Base-by-base conservation (phyloP, 2,113 vertebrate species). In the Pseudorhombus dupliciocellatus region DNA sequence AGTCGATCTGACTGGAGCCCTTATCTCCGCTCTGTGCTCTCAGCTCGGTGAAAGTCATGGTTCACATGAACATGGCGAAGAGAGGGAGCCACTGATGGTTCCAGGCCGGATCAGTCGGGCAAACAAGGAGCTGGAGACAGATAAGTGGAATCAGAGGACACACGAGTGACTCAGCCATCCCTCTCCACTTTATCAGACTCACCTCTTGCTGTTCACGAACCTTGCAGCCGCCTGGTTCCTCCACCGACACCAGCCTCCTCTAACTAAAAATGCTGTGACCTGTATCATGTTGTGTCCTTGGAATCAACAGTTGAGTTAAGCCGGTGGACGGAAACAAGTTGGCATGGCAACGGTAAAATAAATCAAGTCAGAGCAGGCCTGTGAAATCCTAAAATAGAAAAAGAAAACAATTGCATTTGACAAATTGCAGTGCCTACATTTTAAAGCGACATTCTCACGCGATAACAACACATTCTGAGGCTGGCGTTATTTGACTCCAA, bases 11-110 rank as follows among this genome's bases (percentile, higher is more conserved):
- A 86, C 74, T 60, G 64, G 52, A 81, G 57, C 61, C 75, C 83
- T 93, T 93, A 92, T 92, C 90, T 74, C 65, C 30, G 61, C 28
- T 26, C 28, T 78, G 75, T 64, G 84, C 72, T 70, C 81, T 58
- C 82, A 76, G 79, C 75, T 76, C 84, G 78, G 65, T 75, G 74
- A 67, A 83, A 86, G 84, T 86, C 78, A 84, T 73, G 75, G 79
- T 77, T 85, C 66, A 85, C 54, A 16, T 64, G 83, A 78, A 75
- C 53, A 40, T 70, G 42, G 51, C 58, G 66, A 67, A 58, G 57
- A 75, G 74, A 65, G 57, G 55, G 62, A 50, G 70, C 62, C 56
- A 25, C 64, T 71, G 70, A 80, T 81, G 82, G 84, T 86, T 89
- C 87, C 73, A 72, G 81, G 69, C 76, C 44, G 68, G 80, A 72